A percentile compares a stretch with the other conserved stretches of the same genome.
phyloP scores from a whole-genome alignment of 2,888 invertebrate species.

The Coenonympha arcania region DNA sequence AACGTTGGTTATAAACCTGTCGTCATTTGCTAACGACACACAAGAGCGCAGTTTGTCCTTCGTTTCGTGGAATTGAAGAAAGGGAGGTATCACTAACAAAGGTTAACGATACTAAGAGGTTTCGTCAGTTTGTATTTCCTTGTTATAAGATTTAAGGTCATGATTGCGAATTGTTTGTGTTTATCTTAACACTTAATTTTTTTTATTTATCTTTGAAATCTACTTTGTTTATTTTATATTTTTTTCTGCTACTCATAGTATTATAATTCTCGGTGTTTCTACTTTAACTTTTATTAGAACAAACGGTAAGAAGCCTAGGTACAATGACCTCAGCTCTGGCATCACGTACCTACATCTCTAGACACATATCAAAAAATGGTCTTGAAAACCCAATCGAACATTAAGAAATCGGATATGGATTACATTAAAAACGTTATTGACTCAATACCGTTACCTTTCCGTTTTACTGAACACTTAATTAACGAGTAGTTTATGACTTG shows the following conservation, averaged over 20 bases:
- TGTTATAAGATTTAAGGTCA: conserved; percentile 10
- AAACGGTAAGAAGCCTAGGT: too few relatives aligned
- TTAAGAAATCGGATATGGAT: neutral
- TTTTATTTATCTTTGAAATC: neutral
- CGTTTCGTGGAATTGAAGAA: conserved; percentile 34
- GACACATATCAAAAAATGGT: neutral
- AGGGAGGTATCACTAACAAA: conserved; percentile 22
- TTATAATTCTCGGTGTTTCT: too few relatives aligned
- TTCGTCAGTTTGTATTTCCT: conserved; percentile 11
- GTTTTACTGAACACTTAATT: conserved; percentile 5
- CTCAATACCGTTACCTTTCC: neutral
- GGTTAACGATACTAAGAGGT: conserved; percentile 17
- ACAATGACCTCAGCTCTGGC: too few relatives aligned
- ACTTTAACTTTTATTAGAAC: too few relatives aligned
- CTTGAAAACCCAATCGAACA: neutral
- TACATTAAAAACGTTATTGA: neutral
- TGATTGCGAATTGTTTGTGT: neutral
- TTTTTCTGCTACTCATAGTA: too few relatives aligned
- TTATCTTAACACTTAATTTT: neutral
- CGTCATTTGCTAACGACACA: conserved; percentile 37
- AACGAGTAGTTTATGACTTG: conserved; percentile 20
- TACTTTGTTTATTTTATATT: neutral
- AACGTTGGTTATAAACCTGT: conserved; percentile 41
- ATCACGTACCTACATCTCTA: neutral
- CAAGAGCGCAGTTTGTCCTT: conserved; percentile 37